Base-by-base conservation (phyloP, 2,113 vertebrate species). In the Tychaedon coryphoeus region DNA sequence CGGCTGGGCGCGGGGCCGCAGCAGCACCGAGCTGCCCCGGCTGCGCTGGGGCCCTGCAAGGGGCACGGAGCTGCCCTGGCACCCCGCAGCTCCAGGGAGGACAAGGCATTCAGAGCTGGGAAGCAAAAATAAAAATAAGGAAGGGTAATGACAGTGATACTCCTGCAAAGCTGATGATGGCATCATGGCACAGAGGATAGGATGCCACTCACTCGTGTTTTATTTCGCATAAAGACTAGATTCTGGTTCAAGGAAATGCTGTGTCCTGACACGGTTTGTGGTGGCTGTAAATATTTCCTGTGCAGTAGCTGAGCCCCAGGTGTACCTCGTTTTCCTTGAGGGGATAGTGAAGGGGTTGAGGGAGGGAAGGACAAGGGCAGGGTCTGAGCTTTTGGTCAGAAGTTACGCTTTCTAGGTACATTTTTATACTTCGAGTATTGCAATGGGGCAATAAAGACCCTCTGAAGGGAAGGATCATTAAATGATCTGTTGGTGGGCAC, bases 401-500 rank as follows among this genome's bases (percentile, higher is more conserved):
- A 96, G 95, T 96, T 94, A 90, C 96, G 61, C 89, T 96, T 97
- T 96, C 93, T 97, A 97, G 96, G 50, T 90, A 85, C 94, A 48
- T 90, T 97, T 96, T 97, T 97, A 93, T 91, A 97, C 53, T 58
- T 92, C 47, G 20, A 93, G 67, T 96, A 72, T 90, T 89, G 92
- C 87, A 89, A 94, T 10, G 78, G 95, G 95, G 96, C 93, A 97
- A 96, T 94, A 97, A 93, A 87, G 93, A 94, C 5, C 36, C 93
- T 97, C 94, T 95, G 95, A 97, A 95, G 91, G 29, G 92, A 96
- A 94, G 95, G 90, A 86, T 94, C 92, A 78, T 95, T 70, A 86
- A 95, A 93, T 94, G 97, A 78, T 97, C 88, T 76, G 50, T 88
- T 5, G 71, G 93, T 50, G 42, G 90, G 75, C 95, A 16, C 64